phyloP scores from a whole-genome alignment of 2,113 vertebrate genomes.

The Colistium nudipinnis region DNA sequence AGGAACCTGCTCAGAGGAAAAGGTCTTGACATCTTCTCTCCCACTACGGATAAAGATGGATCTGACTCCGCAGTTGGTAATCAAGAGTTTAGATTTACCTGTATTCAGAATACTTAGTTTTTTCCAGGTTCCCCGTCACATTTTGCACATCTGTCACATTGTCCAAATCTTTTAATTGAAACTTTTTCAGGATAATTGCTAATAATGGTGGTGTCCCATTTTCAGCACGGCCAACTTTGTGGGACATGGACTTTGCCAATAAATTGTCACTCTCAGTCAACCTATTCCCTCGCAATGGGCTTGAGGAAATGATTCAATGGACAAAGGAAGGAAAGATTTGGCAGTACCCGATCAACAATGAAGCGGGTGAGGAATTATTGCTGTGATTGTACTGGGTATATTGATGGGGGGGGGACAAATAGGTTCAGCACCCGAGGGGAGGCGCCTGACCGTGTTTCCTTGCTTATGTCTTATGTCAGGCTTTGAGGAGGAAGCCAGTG shows the following conservation, averaged over 20 bases:
- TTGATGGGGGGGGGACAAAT: neutral
- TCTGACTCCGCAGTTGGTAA: constrained; percentile 65
- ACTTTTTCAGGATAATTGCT: neutral
- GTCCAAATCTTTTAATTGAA: neutral
- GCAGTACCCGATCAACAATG: constrained; percentile 93
- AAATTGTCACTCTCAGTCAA: constrained; percentile 76
- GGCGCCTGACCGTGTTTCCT: neutral
- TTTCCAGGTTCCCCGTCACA: neutral
- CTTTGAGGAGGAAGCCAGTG: constrained; percentile 86
- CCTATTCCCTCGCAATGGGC: constrained; percentile 85
- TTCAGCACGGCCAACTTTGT: constrained; percentile 84
- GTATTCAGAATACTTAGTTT: neutral
- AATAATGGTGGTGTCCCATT: constrained; percentile 2
- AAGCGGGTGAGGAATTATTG: constrained; percentile 81
- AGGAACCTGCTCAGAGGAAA: constrained; percentile 76
- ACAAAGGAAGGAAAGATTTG: constrained; percentile 93
- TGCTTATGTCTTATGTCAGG: constrained; percentile 80
- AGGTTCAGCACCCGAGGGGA: neutral
- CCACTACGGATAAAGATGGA: constrained; percentile 58
- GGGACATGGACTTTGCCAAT: constrained; percentile 91
- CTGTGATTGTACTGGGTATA: neutral
- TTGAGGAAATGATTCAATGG: constrained; percentile 98
- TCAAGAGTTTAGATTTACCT: neutral
- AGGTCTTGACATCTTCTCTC: constrained; percentile 88
- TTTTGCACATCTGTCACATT: neutral